Percentiles rank a stretch among this genome's conserved stretches.
Evolutionary conservation across 1,140 invertebrate species (phyloP).

Genomic region (Hypothenemus hampei): DNA sequence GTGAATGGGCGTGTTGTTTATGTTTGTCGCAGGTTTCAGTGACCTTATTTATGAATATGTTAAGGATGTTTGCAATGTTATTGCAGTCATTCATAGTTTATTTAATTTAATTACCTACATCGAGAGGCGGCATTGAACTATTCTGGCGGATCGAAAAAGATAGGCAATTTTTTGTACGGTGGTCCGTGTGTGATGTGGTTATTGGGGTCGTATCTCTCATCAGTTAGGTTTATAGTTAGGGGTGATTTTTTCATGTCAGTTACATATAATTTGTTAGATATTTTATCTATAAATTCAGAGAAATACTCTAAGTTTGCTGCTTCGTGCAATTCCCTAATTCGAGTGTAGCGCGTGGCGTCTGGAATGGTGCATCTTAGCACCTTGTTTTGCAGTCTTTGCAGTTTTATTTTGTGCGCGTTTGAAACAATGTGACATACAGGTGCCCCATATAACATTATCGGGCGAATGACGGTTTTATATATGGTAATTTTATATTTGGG

Average conservation of each 20-base stretch:
- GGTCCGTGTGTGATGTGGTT: background rate
- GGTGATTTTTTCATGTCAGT: too few species aligned
- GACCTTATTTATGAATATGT: too few species aligned
- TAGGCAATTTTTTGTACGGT: background rate
- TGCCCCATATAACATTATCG: background rate
- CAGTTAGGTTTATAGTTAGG: background rate
- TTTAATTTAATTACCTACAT: too few species aligned
- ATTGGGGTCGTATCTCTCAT: background rate
- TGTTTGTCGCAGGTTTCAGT: too few species aligned
- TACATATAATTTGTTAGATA: too few species aligned
- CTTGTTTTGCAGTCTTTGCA: background rate
- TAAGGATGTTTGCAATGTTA: too few species aligned
- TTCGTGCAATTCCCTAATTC: conserved; percentile 1
- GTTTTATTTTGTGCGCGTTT: background rate
- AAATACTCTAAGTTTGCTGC: background rate
- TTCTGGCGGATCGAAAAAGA: background rate
- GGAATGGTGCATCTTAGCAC: background rate
- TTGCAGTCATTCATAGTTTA: too few species aligned
- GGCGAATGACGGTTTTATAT: background rate
- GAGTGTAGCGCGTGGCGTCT: background rate
- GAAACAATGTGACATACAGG: conserved; percentile 1
- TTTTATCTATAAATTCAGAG: background rate
- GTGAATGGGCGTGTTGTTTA: too few species aligned
- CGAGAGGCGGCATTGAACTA: too few species aligned
- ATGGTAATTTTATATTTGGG: background rate